phyloP scores from a whole-genome alignment of 2,888 invertebrate genomes.

The Zonitis immaculata region DNA sequence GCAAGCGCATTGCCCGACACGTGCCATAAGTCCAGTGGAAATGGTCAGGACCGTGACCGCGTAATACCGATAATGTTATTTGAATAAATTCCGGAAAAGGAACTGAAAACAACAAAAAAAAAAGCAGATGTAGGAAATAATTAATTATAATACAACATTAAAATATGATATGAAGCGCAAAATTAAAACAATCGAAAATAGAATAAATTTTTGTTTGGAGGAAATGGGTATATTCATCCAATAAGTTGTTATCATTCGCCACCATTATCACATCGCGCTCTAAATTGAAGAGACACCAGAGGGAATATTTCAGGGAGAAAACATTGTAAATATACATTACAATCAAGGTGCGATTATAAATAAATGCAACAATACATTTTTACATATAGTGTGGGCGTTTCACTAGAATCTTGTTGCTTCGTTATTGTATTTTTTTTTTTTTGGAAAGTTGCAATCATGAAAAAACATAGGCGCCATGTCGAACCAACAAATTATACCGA shows the following conservation, averaged over 20 bases:
- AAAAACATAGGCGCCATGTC: constrained; percentile 2
- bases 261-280: not conserved
- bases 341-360: constrained; percentile 7
- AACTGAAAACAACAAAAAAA: not conserved
- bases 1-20: constrained; percentile 25
- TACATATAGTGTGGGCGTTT: constrained; percentile 5
- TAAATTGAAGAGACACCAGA: not conserved
- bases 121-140: not conserved
- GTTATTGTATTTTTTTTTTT: too few relatives aligned
- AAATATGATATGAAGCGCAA: not conserved
- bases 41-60: constrained; percentile 5
- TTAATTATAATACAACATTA: not conserved
- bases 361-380: constrained; percentile 3
- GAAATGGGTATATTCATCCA: too few relatives aligned
- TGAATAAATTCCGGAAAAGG: constrained; percentile 2
- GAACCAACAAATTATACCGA: not conserved
- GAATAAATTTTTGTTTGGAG: not conserved
- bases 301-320: constrained; percentile 6
- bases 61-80: not conserved
- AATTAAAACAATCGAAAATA: not conserved
- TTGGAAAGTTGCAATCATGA: not conserved
- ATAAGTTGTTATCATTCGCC: not conserved
- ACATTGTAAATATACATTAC: constrained; percentile 1
- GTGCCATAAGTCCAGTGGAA: constrained; percentile 3
- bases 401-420: not conserved